Conservation (phyloP, 2,797 vertebrate species). For the Sebastes hubbsi region DNA sequence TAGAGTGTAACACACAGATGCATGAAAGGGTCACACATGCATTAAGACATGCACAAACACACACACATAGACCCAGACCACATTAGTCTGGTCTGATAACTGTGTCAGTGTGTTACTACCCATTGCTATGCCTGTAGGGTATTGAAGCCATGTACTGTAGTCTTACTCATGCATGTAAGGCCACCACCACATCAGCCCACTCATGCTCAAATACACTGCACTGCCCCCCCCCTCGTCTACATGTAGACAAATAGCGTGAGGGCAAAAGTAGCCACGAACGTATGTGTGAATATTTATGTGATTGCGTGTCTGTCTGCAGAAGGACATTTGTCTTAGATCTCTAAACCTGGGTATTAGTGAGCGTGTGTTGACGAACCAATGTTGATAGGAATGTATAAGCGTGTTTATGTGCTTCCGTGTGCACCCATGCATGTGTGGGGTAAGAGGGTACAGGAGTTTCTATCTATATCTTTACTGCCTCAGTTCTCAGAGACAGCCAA, state of each 20-base stretch:
- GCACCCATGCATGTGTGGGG: not conserved
- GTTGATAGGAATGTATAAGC: not conserved
- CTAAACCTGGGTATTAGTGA: not conserved
- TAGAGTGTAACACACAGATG: not conserved
- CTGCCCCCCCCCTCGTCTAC: not conserved
- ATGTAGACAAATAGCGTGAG: not conserved
- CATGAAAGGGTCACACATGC: slow-evolving; percentile 15
- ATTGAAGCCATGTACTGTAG: slow-evolving; percentile 57
- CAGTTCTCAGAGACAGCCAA: slow-evolving; percentile 18
- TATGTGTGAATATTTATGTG: not conserved
- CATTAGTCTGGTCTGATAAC: slow-evolving; percentile 77
- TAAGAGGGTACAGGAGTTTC: not conserved
- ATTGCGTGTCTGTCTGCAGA: not conserved
- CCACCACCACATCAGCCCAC: slow-evolving; percentile 62
- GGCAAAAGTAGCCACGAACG: not conserved
- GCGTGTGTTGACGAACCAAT: not conserved
- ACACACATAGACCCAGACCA: slow-evolving; percentile 33
- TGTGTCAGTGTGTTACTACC: slow-evolving; percentile 78
- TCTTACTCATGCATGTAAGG: slow-evolving; percentile 78
- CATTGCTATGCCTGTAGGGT: slow-evolving; percentile 60
- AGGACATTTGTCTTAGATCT: not conserved
- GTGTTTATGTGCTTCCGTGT: not conserved
- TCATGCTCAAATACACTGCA: slow-evolving; percentile 47
- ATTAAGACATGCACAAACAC: slow-evolving; percentile 2
- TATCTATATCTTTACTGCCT: not conserved